Evolutionary conservation across 2,113 vertebrate genomes (phyloP), one percentile per base, ranked within the genome.

Genomic region (Leptocoma aspasia): DNA sequence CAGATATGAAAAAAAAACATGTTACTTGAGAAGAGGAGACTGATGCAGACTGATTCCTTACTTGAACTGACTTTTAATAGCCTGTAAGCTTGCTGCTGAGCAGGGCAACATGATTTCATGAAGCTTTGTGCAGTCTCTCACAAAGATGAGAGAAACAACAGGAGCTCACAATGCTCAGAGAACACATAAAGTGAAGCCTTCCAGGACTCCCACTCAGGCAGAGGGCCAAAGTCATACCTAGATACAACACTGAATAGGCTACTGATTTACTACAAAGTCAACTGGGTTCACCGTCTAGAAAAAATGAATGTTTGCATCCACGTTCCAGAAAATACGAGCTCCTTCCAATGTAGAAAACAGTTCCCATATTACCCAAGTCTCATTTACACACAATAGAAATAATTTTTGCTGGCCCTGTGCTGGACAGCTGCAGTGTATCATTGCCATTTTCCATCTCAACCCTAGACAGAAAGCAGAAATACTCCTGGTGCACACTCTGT

Each of bases 401-500:
- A 78, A 79, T 86, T 77, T 65, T 69, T 69, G 73, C 72, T 83
- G 54, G 68, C 65, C 83, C n/a, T 0, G 0, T 71, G 75, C 69
- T 82, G 45, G 68, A 92, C 64, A 72, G 70, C 28, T 92, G 75
- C 1, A 9, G 20, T 89, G 22, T 6, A n/a, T 92, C 89, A 68
- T 23, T 90, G 56, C 23, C 88, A 78, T 85, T 76, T 89, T 82
- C 63, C 42, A 65, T 90, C 75, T 83, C 80, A 71, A 70, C 66
- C 78, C 52, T 76, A 79, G 93, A 92, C 5, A 94, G n/a, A 71
- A 89, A 77, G 65, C 71, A 93, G 82, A 96, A 95, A 59, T 89
- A 82, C 56, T 96, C 92, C 87, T 72, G 56, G 69, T 94, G 89
- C 27, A 37, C n/a, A 17, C 37, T 85, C 37, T 76, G 35, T 63